phyloP scores from a whole-genome alignment of 2,797 vertebrate genomes.

The Acestrorhynchus altus region DNA sequence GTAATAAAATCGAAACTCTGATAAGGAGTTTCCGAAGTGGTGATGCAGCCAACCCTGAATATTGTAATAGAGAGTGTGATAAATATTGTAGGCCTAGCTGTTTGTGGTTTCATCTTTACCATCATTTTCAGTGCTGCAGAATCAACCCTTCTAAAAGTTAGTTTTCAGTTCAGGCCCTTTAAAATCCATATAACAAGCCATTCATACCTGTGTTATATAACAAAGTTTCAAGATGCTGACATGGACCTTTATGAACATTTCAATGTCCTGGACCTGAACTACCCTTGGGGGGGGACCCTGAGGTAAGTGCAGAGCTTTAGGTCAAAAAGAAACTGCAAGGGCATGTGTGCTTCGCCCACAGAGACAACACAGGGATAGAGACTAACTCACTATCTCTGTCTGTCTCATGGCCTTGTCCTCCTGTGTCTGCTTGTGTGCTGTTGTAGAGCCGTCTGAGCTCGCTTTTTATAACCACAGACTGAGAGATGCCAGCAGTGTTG shows the following conservation, averaged over 20 bases:
- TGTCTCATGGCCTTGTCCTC: conserved; percentile 27
- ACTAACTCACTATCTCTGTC: neutral
- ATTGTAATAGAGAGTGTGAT: neutral
- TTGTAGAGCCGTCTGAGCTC: conserved; percentile 11
- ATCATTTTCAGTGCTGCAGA: neutral
- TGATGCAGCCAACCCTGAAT: neutral
- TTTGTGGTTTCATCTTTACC: neutral
- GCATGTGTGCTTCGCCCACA: neutral
- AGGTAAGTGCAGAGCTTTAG: neutral
- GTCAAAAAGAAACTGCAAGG: conserved; percentile 17
- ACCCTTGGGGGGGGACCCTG: neutral
- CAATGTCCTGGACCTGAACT: neutral
- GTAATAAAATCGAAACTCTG: neutral
- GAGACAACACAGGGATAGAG: neutral
- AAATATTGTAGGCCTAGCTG: neutral
- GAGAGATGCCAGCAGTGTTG: conserved; percentile 15
- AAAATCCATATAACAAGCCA: neutral
- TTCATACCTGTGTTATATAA: neutral
- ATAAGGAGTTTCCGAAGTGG: neutral
- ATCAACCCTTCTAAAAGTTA: neutral
- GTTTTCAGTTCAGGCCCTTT: neutral
- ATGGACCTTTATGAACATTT: conserved; percentile 1
- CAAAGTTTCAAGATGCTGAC: neutral
- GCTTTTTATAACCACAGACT: conserved; percentile 27
- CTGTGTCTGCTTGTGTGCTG: conserved; percentile 35